Base-by-base conservation (phyloP, 1,140 invertebrate species). In the Hydropsyche tenuis region DNA sequence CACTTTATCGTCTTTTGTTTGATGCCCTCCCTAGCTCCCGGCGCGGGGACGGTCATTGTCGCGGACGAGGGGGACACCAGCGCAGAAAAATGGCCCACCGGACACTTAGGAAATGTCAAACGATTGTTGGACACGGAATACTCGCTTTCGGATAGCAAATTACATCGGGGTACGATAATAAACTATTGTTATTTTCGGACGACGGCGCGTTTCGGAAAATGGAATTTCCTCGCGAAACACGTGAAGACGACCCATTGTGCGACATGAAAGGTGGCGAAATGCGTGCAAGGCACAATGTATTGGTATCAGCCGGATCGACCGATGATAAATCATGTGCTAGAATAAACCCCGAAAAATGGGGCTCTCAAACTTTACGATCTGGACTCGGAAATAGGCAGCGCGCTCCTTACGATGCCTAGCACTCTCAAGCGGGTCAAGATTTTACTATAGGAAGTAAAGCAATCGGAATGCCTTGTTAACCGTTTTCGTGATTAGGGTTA, bases 1-100 rank as follows among this genome's bases (percentile, higher is more conserved):
- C 68, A 70, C 68, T 70, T 70, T 70, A 70, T 70, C 68, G 68
- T 70, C 68, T 70, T 70, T 70, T 70, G 68, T 70, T 70, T 70
- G 68, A 70, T 9, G 30, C 30, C 30, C 30, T 56, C 68, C 68
- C 68, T 48, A 25, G 51, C 68, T 48, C 68, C 68, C 48, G 46
- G 51, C 68, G 48, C 68, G 20, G 68, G 68, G 68, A 70, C 46
- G 68, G 68, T 70, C 68, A 70, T 70, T 70, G 68, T 70, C 68
- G 68, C 68, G n/a, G 11, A n/a, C n/a, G n/a, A 48, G 68, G 30
- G 30, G 30, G 30, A 37, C 30, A 70, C 68, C 37, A 46, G 56
- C 14, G 20, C 68, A 70, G 68, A 70, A 70, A 70, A 70, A 70
- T 70, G 68, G 68, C 68, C 68, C 68, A 56, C 68, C 3, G 68